Base-by-base conservation (phyloP, 2,113 vertebrate species). In the Eudyptes chrysolophus region DNA sequence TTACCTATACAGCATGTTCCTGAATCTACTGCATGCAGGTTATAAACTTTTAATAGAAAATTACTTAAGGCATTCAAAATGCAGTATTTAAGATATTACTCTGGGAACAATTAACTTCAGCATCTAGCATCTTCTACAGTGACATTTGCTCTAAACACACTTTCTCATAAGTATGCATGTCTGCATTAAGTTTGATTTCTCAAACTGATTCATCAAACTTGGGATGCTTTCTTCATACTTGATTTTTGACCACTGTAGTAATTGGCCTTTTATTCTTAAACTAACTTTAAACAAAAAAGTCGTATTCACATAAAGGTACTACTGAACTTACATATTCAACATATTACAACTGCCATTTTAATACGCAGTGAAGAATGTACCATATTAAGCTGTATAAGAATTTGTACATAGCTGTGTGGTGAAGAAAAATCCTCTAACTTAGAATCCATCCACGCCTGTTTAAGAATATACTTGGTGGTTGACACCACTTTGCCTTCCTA, bases 1-100 rank as follows among this genome's bases (percentile, higher is more conserved):
- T 1, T 9, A 16, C 24, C 36, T 82, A 2, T 14, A 9, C 14
- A 69, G 46, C 7, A 0, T 29, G 16, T 68, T 61, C 24, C 34
- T 79, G 46, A 66, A 58, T 62, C 61, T 77, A 3, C 40, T 66
- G 32, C 42, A 27, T 66, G 66, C 30, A 24, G 17, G 4, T 76
- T 64, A 54, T 46, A 46, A 79, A 72, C 16, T 25, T 3, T 0
- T 29, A 79, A 32, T 2, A 87, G n/a, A 57, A 58, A 72, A 55
- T 55, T 15, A 64, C 12, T 83, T 26, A 21, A 24, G 18, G 26
- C 9, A 10, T 84, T 72, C 54, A 62, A 18, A 91, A n/a, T 64
- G 13, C 44, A 34, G 7, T 38, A 29, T 79, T 84, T 38, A 51
- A 61, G 40, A 16, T 48, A 26, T 2, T 66, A n/a, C 7, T 19